Percentiles rank a stretch among this genome's conserved stretches.
Conservation (phyloP, 2,113 vertebrate genomes). For the Antigone vipio region DNA sequence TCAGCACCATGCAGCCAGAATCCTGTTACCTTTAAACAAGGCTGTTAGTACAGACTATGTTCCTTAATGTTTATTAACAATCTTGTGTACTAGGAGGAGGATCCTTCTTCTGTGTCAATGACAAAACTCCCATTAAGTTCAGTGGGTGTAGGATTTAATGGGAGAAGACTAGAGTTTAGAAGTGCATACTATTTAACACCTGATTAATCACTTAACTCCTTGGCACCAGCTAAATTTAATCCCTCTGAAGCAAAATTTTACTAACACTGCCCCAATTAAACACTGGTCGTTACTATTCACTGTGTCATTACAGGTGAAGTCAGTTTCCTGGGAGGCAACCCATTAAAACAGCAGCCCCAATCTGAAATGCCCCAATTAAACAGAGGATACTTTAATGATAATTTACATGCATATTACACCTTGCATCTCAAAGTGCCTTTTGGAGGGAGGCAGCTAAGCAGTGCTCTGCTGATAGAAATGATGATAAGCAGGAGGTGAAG, state of each 20-base stretch:
- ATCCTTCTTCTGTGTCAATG: neutral
- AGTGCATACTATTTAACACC: conserved; percentile 15
- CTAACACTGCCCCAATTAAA: conserved; percentile 43
- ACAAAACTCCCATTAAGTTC: conserved; percentile 31
- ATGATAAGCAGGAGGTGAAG: neutral
- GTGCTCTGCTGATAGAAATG: neutral
- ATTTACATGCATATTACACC: conserved; percentile 38
- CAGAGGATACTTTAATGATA: conserved; percentile 30
- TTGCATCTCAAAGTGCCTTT: neutral
- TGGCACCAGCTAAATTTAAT: conserved; percentile 49
- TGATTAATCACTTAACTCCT: conserved; percentile 51
- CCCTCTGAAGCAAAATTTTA: conserved; percentile 45
- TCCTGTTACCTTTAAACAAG: neutral
- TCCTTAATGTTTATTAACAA: neutral
- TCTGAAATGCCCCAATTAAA: conserved; percentile 42
- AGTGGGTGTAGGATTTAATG: neutral
- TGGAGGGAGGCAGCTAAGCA: neutral
- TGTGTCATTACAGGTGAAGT: conserved; percentile 45
- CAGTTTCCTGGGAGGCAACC: conserved; percentile 58
- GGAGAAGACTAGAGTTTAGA: neutral
- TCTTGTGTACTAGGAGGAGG: neutral
- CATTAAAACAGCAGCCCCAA: conserved; percentile 21
- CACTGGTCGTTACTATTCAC: conserved; percentile 28
- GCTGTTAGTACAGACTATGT: neutral
- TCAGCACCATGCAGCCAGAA: neutral